Evolutionary conservation across 2,113 vertebrate species (phyloP).

Genomic region (Clarias magur): DNA sequence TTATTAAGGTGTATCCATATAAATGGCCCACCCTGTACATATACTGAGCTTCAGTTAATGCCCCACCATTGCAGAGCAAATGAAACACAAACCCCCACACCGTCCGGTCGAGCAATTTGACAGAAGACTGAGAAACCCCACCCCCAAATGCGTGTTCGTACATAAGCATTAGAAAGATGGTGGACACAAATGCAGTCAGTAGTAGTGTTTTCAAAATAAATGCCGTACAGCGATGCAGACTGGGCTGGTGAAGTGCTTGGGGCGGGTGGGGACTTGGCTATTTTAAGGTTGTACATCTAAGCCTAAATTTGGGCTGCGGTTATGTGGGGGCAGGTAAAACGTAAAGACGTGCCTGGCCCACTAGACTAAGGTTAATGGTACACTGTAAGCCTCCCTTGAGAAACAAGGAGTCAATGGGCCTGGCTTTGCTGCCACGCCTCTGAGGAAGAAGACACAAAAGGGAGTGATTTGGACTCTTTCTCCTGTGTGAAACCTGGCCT

Average conservation of each 20-base stretch:
- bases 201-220: slow-evolving; percentile 56
- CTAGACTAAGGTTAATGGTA: slow-evolving; percentile 46
- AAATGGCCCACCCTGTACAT: too few species aligned
- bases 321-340: slow-evolving; percentile 46
- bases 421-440: slow-evolving; percentile 48
- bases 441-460: slow-evolving; percentile 53
- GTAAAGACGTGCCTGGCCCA: slow-evolving; percentile 43
- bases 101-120: slow-evolving; percentile 16
- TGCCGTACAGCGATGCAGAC: slow-evolving; percentile 26
- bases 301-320: slow-evolving; percentile 39
- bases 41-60: not conserved
- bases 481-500: slow-evolving; percentile 54
- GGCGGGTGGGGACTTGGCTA: slow-evolving; percentile 37
- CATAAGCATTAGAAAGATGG: slow-evolving; percentile 46
- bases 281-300: slow-evolving; percentile 25
- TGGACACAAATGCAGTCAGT: slow-evolving; percentile 31
- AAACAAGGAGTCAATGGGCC: slow-evolving; percentile 46
- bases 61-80: not conserved
- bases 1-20: too few species aligned
- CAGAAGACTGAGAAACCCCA: slow-evolving; percentile 5
- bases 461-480: slow-evolving; percentile 44
- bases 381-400: slow-evolving; percentile 46
- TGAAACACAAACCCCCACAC: not conserved
- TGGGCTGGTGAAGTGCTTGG: slow-evolving; percentile 15
- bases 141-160: slow-evolving; percentile 32